These are phyloP conservation scores for Psilanteris sp. DNA, from an alignment of 1,140 invertebrate species.

Conservation along the genomic window DNA sequence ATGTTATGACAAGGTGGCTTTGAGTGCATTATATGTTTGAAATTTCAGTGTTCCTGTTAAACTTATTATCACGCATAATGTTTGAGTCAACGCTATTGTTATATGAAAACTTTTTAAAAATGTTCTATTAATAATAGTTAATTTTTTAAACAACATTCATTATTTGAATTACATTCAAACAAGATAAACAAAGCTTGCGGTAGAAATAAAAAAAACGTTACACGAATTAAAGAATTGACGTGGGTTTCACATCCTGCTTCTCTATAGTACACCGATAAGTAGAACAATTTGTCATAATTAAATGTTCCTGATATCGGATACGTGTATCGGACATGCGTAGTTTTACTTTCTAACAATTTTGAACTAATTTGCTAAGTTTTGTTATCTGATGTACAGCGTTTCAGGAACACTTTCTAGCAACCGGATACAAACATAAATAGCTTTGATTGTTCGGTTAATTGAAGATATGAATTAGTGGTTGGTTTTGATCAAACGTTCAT, in stretches of 20 bases:
- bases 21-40: too few species aligned
- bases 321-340: slow-evolving; percentile 18
- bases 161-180: too few species aligned
- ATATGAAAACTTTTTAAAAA: too few species aligned
- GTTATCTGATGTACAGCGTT: slow-evolving; percentile 1
- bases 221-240: too few species aligned
- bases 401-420: slow-evolving; percentile 37
- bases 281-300: slow-evolving; percentile 6
- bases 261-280: slow-evolving; percentile 7
- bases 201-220: too few species aligned
- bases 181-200: too few species aligned
- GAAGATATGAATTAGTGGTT: slow-evolving; percentile 33
- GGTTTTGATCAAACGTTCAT: slow-evolving; percentile 21
- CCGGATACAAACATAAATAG: slow-evolving; percentile 5
- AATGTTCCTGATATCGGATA: slow-evolving; percentile 6
- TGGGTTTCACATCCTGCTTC: slow-evolving; percentile 4
- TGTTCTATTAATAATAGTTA: too few species aligned
- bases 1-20: too few species aligned
- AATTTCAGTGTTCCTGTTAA: too few species aligned
- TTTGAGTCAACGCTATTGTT: too few species aligned
- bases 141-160: too few species aligned
- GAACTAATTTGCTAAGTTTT: slow-evolving; percentile 6
- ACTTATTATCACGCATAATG: too few species aligned
- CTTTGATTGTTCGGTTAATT: slow-evolving; percentile 14
- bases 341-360: slow-evolving; percentile 1